Evolutionary conservation across 2,888 invertebrate species (phyloP), one percentile per base, ranked within the genome.

Genomic region (Drosophila mettleri): DNA sequence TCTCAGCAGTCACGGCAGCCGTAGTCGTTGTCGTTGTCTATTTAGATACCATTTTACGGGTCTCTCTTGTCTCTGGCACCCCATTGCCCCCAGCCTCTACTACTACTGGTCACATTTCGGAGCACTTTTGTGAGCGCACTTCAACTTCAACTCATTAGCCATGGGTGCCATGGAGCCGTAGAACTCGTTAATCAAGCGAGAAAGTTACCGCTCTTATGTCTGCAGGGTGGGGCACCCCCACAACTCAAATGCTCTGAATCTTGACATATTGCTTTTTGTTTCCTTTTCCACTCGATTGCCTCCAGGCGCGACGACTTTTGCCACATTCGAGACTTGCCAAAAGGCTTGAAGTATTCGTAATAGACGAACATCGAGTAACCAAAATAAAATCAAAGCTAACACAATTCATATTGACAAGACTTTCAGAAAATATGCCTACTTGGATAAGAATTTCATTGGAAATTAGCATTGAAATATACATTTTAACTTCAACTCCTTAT

Each of bases 171-270:
- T 86, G 87, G 67, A 77, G 80, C 65, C 78, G 80, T 83, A 88
- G 88, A 88, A 91, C 89, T 86, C 74, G 89, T 86, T 83, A 89
- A 85, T 90, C 90, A 89, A 88, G 77, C 81, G 88, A 89, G 91
- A 90, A 90, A 91, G 89, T 90, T 87, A 74, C 74, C 64, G 65
- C 49, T 53, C 33, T 20, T 43, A 22, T 65, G 46, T 54, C 33
- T 10, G n/a, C 6, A 22, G 22, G 49, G 34, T 49, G 49, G 49
- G 49, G 46, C 46, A 14, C 31, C 18, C 29, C 33, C 46, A 55
- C 43, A 61, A 48, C 48, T 43, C 18, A 52, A 54, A 54, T 57
- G 16, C 38, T 18, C 27, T 64, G 65, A 62, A 51, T 74, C 60
- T 80, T 72, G 55, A 63, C 63, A 45, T 52, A 48, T 46, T 64